Evolutionary conservation across 2,113 vertebrate species (phyloP).

Genomic region (Hyperoodon ampullatus): DNA sequence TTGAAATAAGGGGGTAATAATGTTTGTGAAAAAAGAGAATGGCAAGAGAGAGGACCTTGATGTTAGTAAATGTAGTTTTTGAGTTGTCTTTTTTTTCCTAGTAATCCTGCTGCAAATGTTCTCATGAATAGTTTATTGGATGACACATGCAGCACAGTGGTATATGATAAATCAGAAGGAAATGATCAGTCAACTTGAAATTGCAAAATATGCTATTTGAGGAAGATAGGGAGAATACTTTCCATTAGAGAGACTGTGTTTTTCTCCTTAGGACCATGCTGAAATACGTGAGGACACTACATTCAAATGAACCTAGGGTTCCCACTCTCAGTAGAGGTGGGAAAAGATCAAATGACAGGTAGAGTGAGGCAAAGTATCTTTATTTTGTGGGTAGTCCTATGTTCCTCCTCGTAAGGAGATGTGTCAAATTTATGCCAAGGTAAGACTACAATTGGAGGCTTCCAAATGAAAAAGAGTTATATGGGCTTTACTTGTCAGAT

Average conservation of each 20-base stretch:
- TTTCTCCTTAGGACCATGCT: neutral
- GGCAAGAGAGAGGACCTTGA: neutral
- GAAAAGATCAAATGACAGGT: conserved; percentile 37
- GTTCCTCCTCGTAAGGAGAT: neutral
- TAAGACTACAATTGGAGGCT: neutral
- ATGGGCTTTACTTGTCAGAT: neutral
- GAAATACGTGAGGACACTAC: neutral
- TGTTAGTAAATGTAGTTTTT: neutral
- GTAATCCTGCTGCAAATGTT: neutral
- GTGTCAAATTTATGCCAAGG: neutral
- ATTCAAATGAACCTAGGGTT: neutral
- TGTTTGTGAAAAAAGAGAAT: neutral
- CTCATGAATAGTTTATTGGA: neutral
- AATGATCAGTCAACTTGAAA: conserved; percentile 8
- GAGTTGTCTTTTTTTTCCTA: neutral
- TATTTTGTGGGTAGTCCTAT: neutral
- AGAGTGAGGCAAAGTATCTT: neutral
- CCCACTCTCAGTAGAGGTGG: neutral
- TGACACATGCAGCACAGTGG: neutral
- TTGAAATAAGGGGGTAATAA: neutral
- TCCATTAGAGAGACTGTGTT: neutral
- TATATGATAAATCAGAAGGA: neutral
- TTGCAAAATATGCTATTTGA: neutral
- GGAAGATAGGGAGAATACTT: neutral
- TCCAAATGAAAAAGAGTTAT: neutral